Conservation (phyloP, 2,888 invertebrate species). For the Sphaerophoria rueppellii region DNA sequence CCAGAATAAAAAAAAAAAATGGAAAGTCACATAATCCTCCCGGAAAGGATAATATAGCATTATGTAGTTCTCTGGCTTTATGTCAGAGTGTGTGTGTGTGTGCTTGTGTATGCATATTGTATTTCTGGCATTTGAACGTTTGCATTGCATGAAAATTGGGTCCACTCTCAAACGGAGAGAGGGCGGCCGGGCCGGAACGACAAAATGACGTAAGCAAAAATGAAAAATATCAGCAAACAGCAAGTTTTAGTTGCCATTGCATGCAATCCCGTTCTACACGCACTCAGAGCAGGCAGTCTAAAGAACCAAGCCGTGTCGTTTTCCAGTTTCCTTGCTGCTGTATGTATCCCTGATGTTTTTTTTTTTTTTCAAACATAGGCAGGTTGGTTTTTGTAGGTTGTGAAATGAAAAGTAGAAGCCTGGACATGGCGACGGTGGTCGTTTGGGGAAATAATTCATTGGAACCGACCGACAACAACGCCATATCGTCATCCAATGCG, state of each 20-base stretch:
- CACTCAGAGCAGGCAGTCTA: constrained; percentile 16
- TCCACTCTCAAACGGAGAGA: background rate
- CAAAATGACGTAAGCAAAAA: constrained; percentile 70
- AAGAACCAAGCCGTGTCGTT: constrained; percentile 18
- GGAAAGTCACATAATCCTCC: constrained; percentile 49
- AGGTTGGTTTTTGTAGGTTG: too few relatives aligned
- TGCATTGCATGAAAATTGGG: constrained; percentile 61
- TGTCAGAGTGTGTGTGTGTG: constrained; percentile 2
- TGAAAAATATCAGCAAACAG: constrained; percentile 62
- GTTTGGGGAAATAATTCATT: constrained; percentile 71
- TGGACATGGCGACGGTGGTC: constrained; percentile 62
- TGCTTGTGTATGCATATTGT: constrained; percentile 6
- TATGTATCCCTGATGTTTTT: constrained; percentile 52
- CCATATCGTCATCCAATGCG: constrained; percentile 12
- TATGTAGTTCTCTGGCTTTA: constrained; percentile 38
- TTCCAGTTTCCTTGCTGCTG: constrained; percentile 51
- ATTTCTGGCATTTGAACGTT: constrained; percentile 53
- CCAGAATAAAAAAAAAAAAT: constrained; percentile 56
- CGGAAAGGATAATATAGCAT: constrained; percentile 60
- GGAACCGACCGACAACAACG: constrained; percentile 50
- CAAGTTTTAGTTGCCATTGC: constrained; percentile 60
- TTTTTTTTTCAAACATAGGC: background rate
- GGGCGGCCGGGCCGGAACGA: constrained; percentile 24
- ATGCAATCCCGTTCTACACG: constrained; percentile 67
- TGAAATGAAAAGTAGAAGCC: background rate